Evolutionary conservation across 2,888 invertebrate species (phyloP).

Genomic region (Tetrapedia diversipes): DNA sequence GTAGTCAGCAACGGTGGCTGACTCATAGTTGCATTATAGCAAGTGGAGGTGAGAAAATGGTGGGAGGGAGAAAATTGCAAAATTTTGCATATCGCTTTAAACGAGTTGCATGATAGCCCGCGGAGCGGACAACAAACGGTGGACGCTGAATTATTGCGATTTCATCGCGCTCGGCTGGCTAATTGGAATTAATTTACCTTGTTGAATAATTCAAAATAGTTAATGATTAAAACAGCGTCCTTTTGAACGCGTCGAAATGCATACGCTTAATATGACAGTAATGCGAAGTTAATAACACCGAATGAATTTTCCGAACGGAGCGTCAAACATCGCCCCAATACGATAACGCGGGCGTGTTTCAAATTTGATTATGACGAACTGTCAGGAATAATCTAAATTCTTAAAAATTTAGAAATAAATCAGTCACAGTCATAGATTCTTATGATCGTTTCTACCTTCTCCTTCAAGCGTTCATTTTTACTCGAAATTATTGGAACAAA

Average conservation of each 20-base stretch:
- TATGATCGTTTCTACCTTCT: too few relatives aligned
- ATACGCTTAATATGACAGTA: conserved; percentile 11
- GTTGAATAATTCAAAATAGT: conserved; percentile 40
- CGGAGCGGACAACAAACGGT: not conserved
- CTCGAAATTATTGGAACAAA: too few relatives aligned
- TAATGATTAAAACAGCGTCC: conserved; percentile 29
- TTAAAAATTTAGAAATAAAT: too few relatives aligned
- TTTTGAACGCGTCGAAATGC: conserved; percentile 12
- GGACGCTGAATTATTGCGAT: conserved; percentile 7
- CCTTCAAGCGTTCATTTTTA: too few relatives aligned
- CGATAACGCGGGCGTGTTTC: not conserved
- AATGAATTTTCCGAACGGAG: not conserved
- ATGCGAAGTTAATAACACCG: conserved; percentile 16
- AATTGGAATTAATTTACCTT: conserved; percentile 34
- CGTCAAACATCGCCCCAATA: not conserved
- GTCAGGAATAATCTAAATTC: not conserved
- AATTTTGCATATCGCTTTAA: not conserved
- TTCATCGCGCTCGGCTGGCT: not conserved
- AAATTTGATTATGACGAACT: not conserved
- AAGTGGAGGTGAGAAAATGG: not conserved
- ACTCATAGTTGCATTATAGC: not conserved
- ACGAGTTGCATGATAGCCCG: not conserved
- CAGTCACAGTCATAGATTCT: too few relatives aligned
- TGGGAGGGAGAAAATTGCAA: not conserved
- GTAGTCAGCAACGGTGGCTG: too few relatives aligned